phyloP scores from a whole-genome alignment of 1,140 invertebrate genomes.

The Teleopsis dalmanni region DNA sequence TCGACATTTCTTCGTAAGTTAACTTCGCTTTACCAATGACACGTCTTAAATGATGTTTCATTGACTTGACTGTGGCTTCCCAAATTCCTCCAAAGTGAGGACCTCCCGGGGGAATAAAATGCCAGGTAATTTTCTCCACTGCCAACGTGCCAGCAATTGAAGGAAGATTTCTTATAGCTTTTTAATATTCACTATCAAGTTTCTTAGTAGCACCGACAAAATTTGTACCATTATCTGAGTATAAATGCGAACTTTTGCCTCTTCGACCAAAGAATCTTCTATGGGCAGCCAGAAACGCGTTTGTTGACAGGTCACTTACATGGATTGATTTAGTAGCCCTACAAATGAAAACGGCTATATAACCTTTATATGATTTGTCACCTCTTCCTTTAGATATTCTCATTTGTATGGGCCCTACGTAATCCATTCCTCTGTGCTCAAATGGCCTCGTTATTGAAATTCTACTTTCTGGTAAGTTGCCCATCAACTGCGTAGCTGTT shows the following conservation, averaged over 20 bases:
- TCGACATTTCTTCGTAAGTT: conserved; percentile 27
- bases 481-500: conserved; percentile 2
- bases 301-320: conserved; percentile 16
- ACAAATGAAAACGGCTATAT: conserved; percentile 23
- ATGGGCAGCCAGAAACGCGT: conserved; percentile 22
- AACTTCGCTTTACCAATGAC: conserved; percentile 10
- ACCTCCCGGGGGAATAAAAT: conserved; percentile 23
- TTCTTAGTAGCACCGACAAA: conserved; percentile 24
- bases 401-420: conserved; percentile 21
- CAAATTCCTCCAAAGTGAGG: conserved; percentile 39
- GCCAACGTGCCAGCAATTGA: too few relatives aligned
- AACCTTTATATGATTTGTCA: conserved; percentile 16
- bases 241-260: conserved; percentile 23
- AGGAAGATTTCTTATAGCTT: too few relatives aligned
- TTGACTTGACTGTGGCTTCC: conserved; percentile 31
- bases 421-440: conserved; percentile 19
- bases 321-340: conserved; percentile 23
- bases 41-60: conserved; percentile 24
- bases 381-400: conserved; percentile 14
- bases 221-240: conserved; percentile 34
- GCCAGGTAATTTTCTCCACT: too few relatives aligned
- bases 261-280: conserved; percentile 20
- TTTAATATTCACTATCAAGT: conserved; percentile 1
- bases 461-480: neutral
- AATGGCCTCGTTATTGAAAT: conserved; percentile 15